A percentile compares a stretch with the other conserved stretches of the same genome.
Conservation (phyloP, 1,140 invertebrate species). For the Lasioglossum baleicum region DNA sequence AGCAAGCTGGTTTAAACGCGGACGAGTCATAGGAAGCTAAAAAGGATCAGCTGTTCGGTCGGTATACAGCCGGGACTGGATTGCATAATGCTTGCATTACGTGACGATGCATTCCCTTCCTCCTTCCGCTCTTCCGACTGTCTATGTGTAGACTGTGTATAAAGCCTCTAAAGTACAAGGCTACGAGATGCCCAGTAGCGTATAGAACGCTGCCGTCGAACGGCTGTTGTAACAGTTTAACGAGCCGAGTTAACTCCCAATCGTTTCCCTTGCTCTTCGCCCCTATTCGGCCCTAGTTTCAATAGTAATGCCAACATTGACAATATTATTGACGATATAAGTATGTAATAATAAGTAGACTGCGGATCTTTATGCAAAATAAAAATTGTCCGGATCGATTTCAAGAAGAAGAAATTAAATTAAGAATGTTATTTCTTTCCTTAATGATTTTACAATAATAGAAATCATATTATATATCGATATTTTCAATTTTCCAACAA, state of each 20-base stretch:
- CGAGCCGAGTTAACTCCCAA: background rate
- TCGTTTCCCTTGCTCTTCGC: too few relatives aligned
- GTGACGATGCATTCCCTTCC: conserved; percentile 46
- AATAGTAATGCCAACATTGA: too few relatives aligned
- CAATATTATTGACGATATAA: too few relatives aligned
- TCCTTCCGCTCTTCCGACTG: conserved; percentile 45
- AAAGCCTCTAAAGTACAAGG: conserved; percentile 57
- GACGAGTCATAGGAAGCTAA: background rate
- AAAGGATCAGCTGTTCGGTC: conserved; percentile 61
- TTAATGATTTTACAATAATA: too few relatives aligned
- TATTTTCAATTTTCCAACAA: too few relatives aligned
- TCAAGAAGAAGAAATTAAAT: too few relatives aligned
- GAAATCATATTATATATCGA: too few relatives aligned
- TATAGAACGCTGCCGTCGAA: background rate
- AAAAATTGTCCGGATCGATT: too few relatives aligned
- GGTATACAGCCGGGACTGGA: conserved; percentile 27
- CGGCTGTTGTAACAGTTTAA: background rate
- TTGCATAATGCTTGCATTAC: conserved; percentile 56
- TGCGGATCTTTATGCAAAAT: too few relatives aligned
- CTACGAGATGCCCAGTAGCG: conserved; percentile 32
- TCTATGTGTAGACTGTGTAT: conserved; percentile 21
- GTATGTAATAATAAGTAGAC: too few relatives aligned
- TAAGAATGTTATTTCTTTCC: too few relatives aligned
- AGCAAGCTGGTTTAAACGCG: background rate
- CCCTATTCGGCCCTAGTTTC: background rate